Conservation (phyloP, 1,140 invertebrate species). For the Patella vulgata region DNA sequence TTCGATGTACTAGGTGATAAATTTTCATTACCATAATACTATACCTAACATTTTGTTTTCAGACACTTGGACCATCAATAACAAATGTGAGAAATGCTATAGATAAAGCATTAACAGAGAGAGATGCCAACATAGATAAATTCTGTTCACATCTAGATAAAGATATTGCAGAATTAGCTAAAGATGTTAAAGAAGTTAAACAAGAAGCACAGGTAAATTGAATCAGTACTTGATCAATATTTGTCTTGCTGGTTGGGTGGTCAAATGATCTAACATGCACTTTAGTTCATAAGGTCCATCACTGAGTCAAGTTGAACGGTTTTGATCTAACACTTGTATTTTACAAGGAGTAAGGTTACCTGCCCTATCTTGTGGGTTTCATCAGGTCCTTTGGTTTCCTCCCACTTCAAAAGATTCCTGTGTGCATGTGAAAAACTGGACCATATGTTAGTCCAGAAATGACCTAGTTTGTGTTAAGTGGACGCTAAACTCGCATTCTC, state of each 20-base stretch:
- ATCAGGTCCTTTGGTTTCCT: background rate
- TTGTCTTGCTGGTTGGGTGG: background rate
- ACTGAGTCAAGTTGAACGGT: background rate
- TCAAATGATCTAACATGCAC: no score
- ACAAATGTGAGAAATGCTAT: constrained; percentile 66
- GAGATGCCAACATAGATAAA: constrained; percentile 65
- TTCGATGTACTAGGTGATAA: no score
- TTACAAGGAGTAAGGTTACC: background rate
- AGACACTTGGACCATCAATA: constrained; percentile 65
- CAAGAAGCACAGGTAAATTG: constrained; percentile 61
- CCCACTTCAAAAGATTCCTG: background rate
- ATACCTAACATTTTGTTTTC: no score
- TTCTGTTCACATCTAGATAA: constrained; percentile 66
- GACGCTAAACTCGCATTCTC: no score
- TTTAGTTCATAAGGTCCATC: no score
- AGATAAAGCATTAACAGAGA: constrained; percentile 66
- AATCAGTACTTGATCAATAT: background rate
- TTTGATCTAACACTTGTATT: background rate
- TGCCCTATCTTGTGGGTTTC: background rate
- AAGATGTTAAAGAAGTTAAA: constrained; percentile 67
- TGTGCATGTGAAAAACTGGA: background rate
- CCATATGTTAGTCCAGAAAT: no score
- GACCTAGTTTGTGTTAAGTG: no score
- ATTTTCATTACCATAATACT: no score
- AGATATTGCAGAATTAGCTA: constrained; percentile 65